Conservation (phyloP, 2,113 vertebrate species). For the Pseudorhombus dupliciocellatus region DNA sequence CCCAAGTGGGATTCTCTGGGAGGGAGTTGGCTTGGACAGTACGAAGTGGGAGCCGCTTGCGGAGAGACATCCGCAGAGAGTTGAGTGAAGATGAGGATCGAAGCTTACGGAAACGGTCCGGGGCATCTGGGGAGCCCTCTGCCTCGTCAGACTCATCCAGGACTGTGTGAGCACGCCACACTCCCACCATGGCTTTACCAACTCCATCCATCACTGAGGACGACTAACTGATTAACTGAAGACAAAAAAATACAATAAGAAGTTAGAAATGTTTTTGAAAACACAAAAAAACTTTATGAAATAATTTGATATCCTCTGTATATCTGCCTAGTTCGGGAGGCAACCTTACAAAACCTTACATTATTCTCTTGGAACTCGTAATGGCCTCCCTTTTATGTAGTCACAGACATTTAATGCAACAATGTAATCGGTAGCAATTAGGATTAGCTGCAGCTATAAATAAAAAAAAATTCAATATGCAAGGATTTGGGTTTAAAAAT, state of each 20-base stretch:
- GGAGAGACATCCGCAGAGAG: slow-evolving; percentile 85
- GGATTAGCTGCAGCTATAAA: background rate
- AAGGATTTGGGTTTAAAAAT: background rate
- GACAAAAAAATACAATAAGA: background rate
- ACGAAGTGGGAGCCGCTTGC: slow-evolving; percentile 85
- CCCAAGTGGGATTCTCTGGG: slow-evolving; percentile 77
- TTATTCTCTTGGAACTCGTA: background rate
- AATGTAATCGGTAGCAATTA: background rate
- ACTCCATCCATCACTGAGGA: slow-evolving; percentile 79
- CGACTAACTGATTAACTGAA: slow-evolving; percentile 34
- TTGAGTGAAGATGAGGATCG: slow-evolving; percentile 81
- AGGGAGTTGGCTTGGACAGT: slow-evolving; percentile 81
- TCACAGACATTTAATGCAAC: background rate
- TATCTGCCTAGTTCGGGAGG: too few species aligned
- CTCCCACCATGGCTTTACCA: slow-evolving; percentile 71
- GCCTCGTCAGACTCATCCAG: slow-evolving; percentile 81
- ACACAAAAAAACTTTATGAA: too few species aligned
- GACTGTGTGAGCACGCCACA: slow-evolving; percentile 82
- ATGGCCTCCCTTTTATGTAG: background rate
- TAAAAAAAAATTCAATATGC: background rate
- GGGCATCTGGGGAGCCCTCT: slow-evolving; percentile 78
- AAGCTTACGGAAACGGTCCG: slow-evolving; percentile 75
- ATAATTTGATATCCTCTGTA: too few species aligned
- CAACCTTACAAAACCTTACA: background rate
- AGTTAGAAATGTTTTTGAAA: background rate